Evolutionary conservation across 2,113 vertebrate genomes (phyloP).

Genomic region (Cephalopholis sonnerati): DNA sequence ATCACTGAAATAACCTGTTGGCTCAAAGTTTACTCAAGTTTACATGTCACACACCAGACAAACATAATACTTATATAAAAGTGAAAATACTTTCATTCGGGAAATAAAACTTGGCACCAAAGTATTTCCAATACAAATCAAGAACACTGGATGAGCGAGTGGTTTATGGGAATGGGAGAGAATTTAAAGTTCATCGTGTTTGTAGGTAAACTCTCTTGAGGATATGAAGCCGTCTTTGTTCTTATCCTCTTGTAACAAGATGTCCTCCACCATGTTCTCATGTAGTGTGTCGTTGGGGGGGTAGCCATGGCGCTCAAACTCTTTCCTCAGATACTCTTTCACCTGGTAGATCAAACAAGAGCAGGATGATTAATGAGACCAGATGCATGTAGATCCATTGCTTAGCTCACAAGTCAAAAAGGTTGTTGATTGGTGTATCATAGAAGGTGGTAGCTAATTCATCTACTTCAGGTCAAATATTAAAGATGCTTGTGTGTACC

Average conservation of each 20-base stretch:
- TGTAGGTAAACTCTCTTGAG: slow-evolving; percentile 96
- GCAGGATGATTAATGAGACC: slow-evolving; percentile 21
- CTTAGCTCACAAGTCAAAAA: not conserved
- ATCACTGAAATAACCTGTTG: not conserved
- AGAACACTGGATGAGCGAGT: not conserved
- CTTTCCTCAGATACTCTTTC: slow-evolving; percentile 93
- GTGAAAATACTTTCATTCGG: not conserved
- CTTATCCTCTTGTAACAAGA: slow-evolving; percentile 96
- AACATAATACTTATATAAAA: slow-evolving; percentile 21
- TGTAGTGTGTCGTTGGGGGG: slow-evolving; percentile 94
- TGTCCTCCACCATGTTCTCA: slow-evolving; percentile 92
- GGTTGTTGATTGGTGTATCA: not conserved
- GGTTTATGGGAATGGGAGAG: not conserved
- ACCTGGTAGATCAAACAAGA: slow-evolving; percentile 84
- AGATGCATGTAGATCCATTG: not conserved
- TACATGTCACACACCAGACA: slow-evolving; percentile 16
- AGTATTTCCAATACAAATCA: slow-evolving; percentile 5
- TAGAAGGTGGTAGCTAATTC: not conserved
- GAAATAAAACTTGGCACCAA: not conserved
- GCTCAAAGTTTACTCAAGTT: not conserved
- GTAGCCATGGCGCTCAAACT: slow-evolving; percentile 94
- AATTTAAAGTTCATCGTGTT: slow-evolving; percentile 93
- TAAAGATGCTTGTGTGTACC: slow-evolving; percentile 74
- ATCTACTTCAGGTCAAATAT: not conserved
- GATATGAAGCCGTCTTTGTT: slow-evolving; percentile 96